Evolutionary conservation across 2,888 invertebrate species (phyloP).

Genomic region (Aethes cnicana): DNA sequence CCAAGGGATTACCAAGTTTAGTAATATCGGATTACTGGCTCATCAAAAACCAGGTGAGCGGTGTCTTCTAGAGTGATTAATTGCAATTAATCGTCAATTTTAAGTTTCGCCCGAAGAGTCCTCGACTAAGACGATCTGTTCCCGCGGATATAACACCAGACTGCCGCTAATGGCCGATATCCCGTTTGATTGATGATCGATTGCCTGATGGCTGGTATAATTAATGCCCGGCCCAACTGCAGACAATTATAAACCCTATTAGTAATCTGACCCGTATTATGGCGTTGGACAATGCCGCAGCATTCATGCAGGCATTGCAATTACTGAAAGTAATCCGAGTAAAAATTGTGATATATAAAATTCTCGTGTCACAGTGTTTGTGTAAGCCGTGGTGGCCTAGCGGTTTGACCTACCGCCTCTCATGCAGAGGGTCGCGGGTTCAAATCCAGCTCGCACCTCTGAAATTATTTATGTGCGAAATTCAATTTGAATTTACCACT

Average conservation of each 20-base stretch:
- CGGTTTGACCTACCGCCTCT: too few species aligned
- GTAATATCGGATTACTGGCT: too few species aligned
- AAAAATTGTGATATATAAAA: too few species aligned
- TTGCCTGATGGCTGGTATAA: constrained; percentile 56
- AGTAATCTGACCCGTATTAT: constrained; percentile 35
- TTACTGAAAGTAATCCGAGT: too few species aligned
- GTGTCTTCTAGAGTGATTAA: constrained; percentile 13
- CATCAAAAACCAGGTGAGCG: background rate
- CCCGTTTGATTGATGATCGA: constrained; percentile 64
- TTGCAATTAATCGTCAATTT: constrained; percentile 20
- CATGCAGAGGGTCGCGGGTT: too few species aligned
- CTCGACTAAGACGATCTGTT: constrained; percentile 25
- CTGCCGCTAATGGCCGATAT: constrained; percentile 57
- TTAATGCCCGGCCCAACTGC: constrained; percentile 58
- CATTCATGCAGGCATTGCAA: background rate
- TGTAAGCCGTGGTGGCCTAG: too few species aligned
- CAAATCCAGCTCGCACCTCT: too few species aligned
- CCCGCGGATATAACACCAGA: constrained; percentile 48
- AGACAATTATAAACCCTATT: constrained; percentile 50
- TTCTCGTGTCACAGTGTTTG: too few species aligned
- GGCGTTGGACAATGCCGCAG: background rate
- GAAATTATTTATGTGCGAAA: too few species aligned
- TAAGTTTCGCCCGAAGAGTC: constrained; percentile 17
- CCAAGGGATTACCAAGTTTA: too few species aligned
- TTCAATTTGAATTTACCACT: too few species aligned